A percentile compares a stretch with the other conserved stretches of the same genome.
Evolutionary conservation across 2,797 vertebrate genomes (phyloP).

Genomic region (Clarias laeviceps): DNA sequence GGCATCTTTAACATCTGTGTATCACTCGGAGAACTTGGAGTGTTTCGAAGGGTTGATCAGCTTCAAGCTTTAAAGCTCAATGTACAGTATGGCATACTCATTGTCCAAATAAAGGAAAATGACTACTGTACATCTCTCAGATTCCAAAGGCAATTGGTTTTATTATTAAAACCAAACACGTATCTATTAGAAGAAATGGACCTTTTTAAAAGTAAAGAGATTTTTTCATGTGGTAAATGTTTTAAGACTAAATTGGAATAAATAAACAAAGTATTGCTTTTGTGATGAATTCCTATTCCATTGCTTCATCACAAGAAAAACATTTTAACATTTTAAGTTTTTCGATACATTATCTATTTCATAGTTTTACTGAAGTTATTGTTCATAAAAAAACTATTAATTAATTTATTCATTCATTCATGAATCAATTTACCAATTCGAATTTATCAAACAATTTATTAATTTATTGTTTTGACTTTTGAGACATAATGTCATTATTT

Average conservation of each 20-base stretch:
- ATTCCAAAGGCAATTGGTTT: not conserved
- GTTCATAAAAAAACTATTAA: no score
- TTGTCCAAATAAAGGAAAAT: not conserved
- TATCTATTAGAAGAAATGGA: not conserved
- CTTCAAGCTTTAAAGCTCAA: conserved; percentile 15
- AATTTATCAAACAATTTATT: no score
- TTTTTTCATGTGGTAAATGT: not conserved
- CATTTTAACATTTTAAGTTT: no score
- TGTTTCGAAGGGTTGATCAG: conserved; percentile 26
- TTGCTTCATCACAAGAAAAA: no score
- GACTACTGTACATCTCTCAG: not conserved
- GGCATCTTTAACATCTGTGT: conserved; percentile 18
- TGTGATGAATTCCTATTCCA: not conserved
- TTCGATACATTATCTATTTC: no score
- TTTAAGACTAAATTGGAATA: not conserved
- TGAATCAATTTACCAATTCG: no score
- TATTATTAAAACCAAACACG: not conserved
- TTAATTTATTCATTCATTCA: no score
- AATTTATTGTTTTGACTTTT: not conserved
- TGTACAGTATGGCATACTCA: not conserved
- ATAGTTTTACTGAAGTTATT: no score
- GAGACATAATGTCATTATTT: not conserved
- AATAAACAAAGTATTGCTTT: not conserved
- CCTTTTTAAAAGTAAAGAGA: not conserved
- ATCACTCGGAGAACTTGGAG: conserved; percentile 28